phyloP scores from a whole-genome alignment of 2,113 vertebrate genomes.

The Panurus biarmicus region DNA sequence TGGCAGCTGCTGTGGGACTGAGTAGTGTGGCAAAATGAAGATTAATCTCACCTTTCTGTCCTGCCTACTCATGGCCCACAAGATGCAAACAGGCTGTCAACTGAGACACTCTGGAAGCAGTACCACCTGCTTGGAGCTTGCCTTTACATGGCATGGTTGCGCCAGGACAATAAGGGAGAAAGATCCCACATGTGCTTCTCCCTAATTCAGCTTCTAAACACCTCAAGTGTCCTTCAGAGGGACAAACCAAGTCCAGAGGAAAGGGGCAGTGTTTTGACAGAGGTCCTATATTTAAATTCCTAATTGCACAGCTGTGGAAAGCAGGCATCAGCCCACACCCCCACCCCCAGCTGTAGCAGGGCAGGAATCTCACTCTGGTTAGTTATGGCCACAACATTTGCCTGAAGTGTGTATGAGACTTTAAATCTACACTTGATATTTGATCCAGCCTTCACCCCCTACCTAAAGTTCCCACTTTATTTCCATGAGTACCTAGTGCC shows the following conservation, averaged over 20 bases:
- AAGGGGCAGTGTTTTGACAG: background rate
- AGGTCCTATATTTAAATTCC: background rate
- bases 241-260: background rate
- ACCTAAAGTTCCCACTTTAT: background rate
- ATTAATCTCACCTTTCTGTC: background rate
- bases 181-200: background rate
- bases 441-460: background rate
- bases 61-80: background rate
- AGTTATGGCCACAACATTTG: background rate
- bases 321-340: background rate
- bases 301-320: background rate
- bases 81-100: background rate
- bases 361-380: background rate
- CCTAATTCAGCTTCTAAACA: background rate
- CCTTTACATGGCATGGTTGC: background rate
- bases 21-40: background rate
- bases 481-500: background rate
- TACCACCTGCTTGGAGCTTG: background rate
- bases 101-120: background rate
- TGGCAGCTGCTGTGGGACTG: background rate
- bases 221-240: background rate
- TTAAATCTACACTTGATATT: background rate
- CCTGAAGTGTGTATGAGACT: background rate
- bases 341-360: background rate
- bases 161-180: background rate